Evolutionary conservation across 2,888 invertebrate genomes (phyloP).

Genomic region (Liodrosophila aerea): DNA sequence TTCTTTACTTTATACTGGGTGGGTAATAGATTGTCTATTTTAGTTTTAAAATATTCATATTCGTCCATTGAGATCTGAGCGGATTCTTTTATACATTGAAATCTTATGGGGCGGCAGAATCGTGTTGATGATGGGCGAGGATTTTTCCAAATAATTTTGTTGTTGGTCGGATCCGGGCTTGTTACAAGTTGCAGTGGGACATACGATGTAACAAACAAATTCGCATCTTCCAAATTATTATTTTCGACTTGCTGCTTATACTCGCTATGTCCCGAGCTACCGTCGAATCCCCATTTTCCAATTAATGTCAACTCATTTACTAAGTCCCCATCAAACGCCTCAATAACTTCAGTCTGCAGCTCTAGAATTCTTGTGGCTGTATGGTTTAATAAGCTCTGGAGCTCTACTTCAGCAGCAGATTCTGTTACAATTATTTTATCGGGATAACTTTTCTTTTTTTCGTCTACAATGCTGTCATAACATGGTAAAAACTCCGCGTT

Average conservation of each 20-base stretch:
- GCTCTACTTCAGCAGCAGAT: slow-evolving; percentile 1
- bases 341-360: slow-evolving; percentile 1
- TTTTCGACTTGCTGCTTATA: slow-evolving; percentile 2
- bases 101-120: slow-evolving; percentile 5
- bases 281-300: slow-evolving; percentile 10
- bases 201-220: slow-evolving; percentile 8
- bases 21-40: slow-evolving; percentile 1
- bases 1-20: slow-evolving; percentile 1
- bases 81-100: slow-evolving; percentile 4
- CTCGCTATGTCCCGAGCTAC: slow-evolving; percentile 6
- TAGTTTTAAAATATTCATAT: slow-evolving; percentile 2
- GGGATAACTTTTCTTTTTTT: slow-evolving; percentile 1
- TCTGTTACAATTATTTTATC: slow-evolving; percentile 3
- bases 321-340: slow-evolving; percentile 1
- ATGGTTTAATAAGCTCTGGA: slow-evolving; percentile 1
- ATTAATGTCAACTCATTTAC: slow-evolving; percentile 2
- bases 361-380: neutral
- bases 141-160: slow-evolving; percentile 9
- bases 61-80: neutral
- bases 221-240: slow-evolving; percentile 2
- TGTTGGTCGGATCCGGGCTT: neutral
- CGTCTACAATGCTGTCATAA: neutral
- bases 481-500: too few relatives aligned
- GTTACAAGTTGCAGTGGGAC: slow-evolving; percentile 5
- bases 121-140: slow-evolving; percentile 6